Base-by-base conservation (phyloP, 2,797 vertebrate genomes). In the Xenops minutus region DNA sequence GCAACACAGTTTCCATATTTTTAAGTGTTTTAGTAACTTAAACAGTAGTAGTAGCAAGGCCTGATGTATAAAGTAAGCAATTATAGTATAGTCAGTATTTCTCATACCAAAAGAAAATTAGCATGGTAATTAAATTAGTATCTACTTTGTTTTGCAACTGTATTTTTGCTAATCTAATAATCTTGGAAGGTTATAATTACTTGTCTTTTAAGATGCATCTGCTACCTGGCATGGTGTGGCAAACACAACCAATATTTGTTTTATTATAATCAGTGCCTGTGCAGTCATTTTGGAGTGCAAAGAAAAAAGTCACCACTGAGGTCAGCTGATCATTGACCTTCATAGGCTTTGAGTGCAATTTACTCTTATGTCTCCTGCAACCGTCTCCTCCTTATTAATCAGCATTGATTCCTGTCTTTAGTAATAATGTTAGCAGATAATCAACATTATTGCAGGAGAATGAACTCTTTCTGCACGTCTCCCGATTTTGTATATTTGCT, bases 61-160 rank as follows among this genome's bases (percentile, higher is more conserved):
- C 67, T 85, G 52, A 52, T 73, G 36, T 30, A 32, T 44, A 81
- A 69, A 92, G 24, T 37, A 81, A 95, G 75, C 77, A 94, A 37
- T 74, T 72, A 69, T 44, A 88, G 27, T 18, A 62, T 8, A 87
- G 61, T 49, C 48, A 68, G 39, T 76, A 69, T 84, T 95, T 94
- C 62, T 91, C 84, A 86, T 10, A 76, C 46, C 24, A 74, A 76
- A 49, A 89, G 49, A 93, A 95, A 95, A 96, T 94, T 71, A 96
- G 12, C 62, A 89, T 44, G 12, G 63, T 82, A 88, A 96, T 93
- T 88, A 93, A 90, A 68, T 86, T 67, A 1, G 1, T 82, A 61
- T 39, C 66, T 75, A 2, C 19, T 62, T 77, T 81, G 27, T 68
- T 49, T 84, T 89, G 69, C 79, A 93, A 58, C 72, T 81, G 49